Evolutionary conservation across 1,140 invertebrate species (phyloP).

Genomic region (Drosophila pectinifera): DNA sequence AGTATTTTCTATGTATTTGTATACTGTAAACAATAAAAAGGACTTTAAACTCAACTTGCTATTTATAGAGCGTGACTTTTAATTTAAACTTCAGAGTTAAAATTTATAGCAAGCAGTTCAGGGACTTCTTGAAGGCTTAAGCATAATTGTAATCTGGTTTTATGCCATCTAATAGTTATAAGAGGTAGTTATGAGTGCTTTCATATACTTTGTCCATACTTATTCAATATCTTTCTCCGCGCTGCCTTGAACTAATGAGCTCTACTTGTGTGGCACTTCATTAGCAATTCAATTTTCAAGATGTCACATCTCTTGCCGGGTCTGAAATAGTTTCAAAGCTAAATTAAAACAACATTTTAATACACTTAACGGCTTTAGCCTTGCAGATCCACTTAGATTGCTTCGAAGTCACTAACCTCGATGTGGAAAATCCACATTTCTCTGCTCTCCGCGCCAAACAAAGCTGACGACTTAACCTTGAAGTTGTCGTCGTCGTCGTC

Average conservation of each 20-base stretch:
- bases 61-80: background rate
- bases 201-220: background rate
- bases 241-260: constrained; percentile 19
- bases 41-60: too few species aligned
- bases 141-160: constrained; percentile 11
- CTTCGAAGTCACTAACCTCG: constrained; percentile 36
- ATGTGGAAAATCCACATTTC: constrained; percentile 33
- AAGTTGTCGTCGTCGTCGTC: constrained; percentile 41
- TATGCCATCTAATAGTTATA: background rate
- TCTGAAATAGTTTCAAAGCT: constrained; percentile 32
- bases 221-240: constrained; percentile 1
- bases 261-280: constrained; percentile 21
- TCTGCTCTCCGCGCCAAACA: constrained; percentile 21
- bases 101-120: background rate
- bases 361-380: constrained; percentile 50
- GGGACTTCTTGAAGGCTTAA: too few species aligned
- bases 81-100: too few species aligned
- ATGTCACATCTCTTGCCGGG: constrained; percentile 27
- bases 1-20: background rate
- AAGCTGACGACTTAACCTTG: constrained; percentile 69
- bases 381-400: constrained; percentile 40
- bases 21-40: background rate
- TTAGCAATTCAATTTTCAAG: constrained; percentile 37
- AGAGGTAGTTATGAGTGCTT: background rate
- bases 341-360: constrained; percentile 54